These are phyloP conservation scores for Brachionus paranguensis DNA, from an alignment of 1,140 invertebrate genomes.

Conservation along the genomic window DNA sequence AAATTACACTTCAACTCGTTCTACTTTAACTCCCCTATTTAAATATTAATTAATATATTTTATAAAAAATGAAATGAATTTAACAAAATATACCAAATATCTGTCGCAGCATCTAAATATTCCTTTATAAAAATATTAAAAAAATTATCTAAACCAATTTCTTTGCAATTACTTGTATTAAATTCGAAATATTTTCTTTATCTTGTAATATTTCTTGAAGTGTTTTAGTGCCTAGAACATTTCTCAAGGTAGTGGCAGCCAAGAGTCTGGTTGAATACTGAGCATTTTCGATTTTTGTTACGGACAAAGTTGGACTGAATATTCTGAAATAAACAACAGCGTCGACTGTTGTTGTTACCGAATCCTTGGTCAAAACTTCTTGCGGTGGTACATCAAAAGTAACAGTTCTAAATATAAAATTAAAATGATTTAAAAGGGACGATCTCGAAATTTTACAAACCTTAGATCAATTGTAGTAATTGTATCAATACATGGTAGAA, in stretches of 20 bases:
- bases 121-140: not conserved
- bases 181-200: conserved; percentile 37
- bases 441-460: not conserved
- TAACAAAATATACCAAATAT: conserved; percentile 4
- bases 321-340: conserved; percentile 26
- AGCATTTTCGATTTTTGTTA: conserved; percentile 41
- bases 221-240: conserved; percentile 39
- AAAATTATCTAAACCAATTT: not conserved
- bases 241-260: conserved; percentile 41
- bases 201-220: conserved; percentile 41
- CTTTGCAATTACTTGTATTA: not conserved
- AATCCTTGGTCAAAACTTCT: conserved; percentile 42
- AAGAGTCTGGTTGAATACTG: conserved; percentile 40
- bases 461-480: conserved; percentile 41
- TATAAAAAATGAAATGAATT: not conserved
- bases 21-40: conserved; percentile 16
- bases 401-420: not conserved
- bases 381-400: conserved; percentile 42
- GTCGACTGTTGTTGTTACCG: conserved; percentile 40
- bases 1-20: conserved; percentile 33
- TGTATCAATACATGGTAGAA: conserved; percentile 41
- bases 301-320: conserved; percentile 1
- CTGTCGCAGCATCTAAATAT: conserved; percentile 32
- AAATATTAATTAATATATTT: not conserved
- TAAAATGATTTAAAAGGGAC: not conserved